phyloP scores from a whole-genome alignment of 1,140 invertebrate species.

The Nephotettix cincticeps region DNA sequence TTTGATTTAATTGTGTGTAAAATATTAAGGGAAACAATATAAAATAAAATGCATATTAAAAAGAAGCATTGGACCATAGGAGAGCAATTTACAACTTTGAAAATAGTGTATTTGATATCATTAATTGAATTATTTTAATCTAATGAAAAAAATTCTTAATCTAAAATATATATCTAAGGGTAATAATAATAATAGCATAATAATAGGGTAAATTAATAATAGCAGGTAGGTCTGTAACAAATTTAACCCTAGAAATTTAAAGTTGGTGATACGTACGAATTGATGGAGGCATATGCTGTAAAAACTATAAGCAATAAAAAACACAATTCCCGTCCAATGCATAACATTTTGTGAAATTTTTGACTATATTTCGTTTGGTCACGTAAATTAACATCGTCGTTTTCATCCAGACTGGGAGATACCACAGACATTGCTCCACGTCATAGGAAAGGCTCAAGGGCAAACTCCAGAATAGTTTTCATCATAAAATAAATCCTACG shows the following conservation, averaged over 20 bases:
- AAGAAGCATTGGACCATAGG: too few relatives aligned
- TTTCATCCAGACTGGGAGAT: constrained; percentile 2
- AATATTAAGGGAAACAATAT: too few relatives aligned
- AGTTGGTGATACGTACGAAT: constrained; percentile 47
- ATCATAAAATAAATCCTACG: too few relatives aligned
- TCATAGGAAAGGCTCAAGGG: constrained; percentile 18
- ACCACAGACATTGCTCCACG: constrained; percentile 33
- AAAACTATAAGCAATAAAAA: constrained; percentile 50
- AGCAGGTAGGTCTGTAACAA: not conserved
- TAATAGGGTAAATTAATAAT: not conserved
- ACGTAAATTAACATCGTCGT: constrained; percentile 34
- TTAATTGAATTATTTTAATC: too few relatives aligned
- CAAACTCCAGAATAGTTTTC: not conserved
- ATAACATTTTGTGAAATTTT: constrained; percentile 47
- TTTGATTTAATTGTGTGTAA: too few relatives aligned
- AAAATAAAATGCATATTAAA: too few relatives aligned
- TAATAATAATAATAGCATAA: too few relatives aligned
- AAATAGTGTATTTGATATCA: not conserved
- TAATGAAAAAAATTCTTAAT: not conserved
- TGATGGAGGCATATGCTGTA: constrained; percentile 51
- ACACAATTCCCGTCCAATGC: constrained; percentile 48
- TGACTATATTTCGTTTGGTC: constrained; percentile 42
- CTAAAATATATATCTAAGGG: not conserved
- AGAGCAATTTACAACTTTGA: not conserved
- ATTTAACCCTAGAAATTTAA: constrained; percentile 16